Evolutionary conservation across 1,140 invertebrate species (phyloP).

Genomic region (Leptopilina clavipes): DNA sequence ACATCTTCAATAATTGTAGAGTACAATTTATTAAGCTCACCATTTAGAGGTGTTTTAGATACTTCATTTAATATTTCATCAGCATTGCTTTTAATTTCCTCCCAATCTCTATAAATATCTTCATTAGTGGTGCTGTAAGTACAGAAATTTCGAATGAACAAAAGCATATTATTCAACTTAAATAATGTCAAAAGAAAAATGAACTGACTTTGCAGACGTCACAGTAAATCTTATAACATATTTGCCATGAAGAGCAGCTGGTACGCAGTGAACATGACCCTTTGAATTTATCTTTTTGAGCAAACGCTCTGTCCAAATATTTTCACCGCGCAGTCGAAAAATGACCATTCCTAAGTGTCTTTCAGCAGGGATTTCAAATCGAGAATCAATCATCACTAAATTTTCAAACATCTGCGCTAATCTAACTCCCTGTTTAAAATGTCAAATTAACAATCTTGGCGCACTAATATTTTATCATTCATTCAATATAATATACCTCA

Average conservation of each 20-base stretch:
- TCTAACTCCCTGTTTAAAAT: conserved; percentile 80
- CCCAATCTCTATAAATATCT: conserved; percentile 93
- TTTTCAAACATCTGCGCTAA: conserved; percentile 94
- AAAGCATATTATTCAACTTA: background rate
- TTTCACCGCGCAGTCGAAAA: conserved; percentile 90
- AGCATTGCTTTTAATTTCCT: conserved; percentile 88
- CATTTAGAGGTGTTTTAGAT: conserved; percentile 68
- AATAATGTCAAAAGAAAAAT: conserved; percentile 25
- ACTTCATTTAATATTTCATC: conserved; percentile 80
- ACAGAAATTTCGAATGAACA: conserved; percentile 30
- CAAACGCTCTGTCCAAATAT: conserved; percentile 89
- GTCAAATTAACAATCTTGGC: conserved; percentile 34
- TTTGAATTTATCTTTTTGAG: conserved; percentile 91
- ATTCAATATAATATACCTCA: conserved; percentile 76
- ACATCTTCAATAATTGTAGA: background rate
- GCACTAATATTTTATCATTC: background rate
- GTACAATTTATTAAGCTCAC: background rate
- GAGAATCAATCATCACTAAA: conserved; percentile 84
- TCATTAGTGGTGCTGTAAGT: conserved; percentile 84
- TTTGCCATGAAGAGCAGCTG: conserved; percentile 90
- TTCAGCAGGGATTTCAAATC: conserved; percentile 93
- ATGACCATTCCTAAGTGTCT: conserved; percentile 95
- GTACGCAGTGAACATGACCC: conserved; percentile 92
- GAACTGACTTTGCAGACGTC: conserved; percentile 84
- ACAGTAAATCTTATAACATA: conserved; percentile 95